A percentile compares a stretch with the other conserved stretches of the same genome.
Conservation (phyloP, 2,113 vertebrate genomes). For the Dendropsophus ebraccatus region DNA sequence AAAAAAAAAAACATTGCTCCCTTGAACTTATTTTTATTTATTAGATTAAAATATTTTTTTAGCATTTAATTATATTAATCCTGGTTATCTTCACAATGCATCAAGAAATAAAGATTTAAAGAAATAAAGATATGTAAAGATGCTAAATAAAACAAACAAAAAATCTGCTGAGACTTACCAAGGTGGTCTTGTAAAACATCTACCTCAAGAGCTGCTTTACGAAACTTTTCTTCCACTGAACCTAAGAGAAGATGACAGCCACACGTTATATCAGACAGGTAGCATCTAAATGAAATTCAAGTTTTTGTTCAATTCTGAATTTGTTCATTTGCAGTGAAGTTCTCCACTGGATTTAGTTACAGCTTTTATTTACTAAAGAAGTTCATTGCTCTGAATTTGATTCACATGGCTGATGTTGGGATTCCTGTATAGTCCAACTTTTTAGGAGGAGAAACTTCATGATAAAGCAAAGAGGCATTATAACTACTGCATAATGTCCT, state of each 20-base stretch:
- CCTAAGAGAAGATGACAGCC: neutral
- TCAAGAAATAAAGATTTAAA: neutral
- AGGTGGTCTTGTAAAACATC: constrained; percentile 71
- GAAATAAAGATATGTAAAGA: neutral
- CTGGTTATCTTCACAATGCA: neutral
- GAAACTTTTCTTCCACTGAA: constrained; percentile 64
- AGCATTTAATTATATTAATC: no score
- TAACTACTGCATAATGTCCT: no score
- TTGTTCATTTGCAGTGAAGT: neutral
- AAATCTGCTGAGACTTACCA: constrained; percentile 65
- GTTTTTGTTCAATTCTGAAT: no score
- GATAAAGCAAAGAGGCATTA: no score
- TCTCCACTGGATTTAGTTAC: neutral
- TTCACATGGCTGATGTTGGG: no score
- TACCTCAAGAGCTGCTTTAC: constrained; percentile 68
- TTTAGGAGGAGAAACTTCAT: no score
- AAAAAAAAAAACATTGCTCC: no score
- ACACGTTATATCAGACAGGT: neutral
- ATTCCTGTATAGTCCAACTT: no score
- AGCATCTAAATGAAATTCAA: neutral
- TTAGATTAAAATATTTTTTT: no score
- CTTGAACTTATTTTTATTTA: no score
- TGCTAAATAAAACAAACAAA: neutral
- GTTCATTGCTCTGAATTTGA: no score
- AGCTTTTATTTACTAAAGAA: no score